phyloP scores from a whole-genome alignment of 2,888 invertebrate genomes.

The Platynereis dumerilii region DNA sequence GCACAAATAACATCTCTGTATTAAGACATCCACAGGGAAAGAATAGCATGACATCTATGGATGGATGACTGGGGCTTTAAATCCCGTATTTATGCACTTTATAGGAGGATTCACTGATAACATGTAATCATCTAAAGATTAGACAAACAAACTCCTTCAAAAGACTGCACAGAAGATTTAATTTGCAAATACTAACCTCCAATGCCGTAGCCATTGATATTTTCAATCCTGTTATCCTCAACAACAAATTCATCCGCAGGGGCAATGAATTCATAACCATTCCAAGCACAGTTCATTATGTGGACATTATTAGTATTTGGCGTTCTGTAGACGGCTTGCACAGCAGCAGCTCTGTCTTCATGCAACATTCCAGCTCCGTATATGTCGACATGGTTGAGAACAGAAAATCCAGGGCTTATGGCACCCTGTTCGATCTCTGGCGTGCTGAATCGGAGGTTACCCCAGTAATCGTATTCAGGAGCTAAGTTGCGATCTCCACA shows the following conservation, averaged over 20 bases:
- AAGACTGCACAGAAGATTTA: no score
- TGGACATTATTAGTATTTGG: constrained; percentile 82
- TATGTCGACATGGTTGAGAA: constrained; percentile 76
- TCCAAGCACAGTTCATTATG: constrained; percentile 83
- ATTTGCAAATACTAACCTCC: no score
- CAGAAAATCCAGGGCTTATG: constrained; percentile 71
- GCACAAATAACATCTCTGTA: no score
- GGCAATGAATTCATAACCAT: constrained; percentile 90
- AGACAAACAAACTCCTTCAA: no score
- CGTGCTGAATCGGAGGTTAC: constrained; percentile 90
- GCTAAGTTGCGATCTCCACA: constrained; percentile 72
- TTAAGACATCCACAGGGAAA: no score
- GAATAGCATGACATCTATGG: no score
- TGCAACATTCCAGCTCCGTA: constrained; percentile 94
- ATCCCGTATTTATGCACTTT: no score
- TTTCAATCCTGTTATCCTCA: constrained; percentile 63
- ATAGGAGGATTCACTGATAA: no score
- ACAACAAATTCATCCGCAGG: constrained; percentile 76
- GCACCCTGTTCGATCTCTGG: constrained; percentile 81
- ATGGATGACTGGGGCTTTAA: no score
- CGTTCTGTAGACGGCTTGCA: constrained; percentile 87
- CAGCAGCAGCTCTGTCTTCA: constrained; percentile 87
- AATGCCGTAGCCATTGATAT: constrained; percentile 88
- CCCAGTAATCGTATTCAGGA: constrained; percentile 73
- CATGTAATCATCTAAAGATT: no score